Conservation (phyloP, 1,140 invertebrate genomes). For the Meteorus sp. region DNA sequence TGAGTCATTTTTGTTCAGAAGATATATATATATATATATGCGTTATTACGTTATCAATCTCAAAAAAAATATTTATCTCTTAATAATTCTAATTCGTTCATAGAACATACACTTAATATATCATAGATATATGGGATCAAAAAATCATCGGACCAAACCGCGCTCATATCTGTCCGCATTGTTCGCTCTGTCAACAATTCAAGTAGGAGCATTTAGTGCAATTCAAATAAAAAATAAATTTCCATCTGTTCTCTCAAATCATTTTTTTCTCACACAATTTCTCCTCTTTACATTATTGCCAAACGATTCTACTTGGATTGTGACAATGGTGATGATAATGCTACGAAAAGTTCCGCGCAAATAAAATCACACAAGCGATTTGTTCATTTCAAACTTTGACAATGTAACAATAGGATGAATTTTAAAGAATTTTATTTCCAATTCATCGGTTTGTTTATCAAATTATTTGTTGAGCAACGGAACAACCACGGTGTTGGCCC, state of each 20-base stretch:
- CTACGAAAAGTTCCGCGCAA: conserved; percentile 49
- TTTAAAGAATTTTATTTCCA: not conserved
- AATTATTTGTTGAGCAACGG: too few relatives aligned
- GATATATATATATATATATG: conserved; percentile 1
- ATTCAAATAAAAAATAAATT: conserved; percentile 23
- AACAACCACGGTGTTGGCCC: too few relatives aligned
- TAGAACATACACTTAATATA: conserved; percentile 93
- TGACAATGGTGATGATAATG: conserved; percentile 30
- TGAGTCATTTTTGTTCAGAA: conserved; percentile 9
- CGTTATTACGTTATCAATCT: not conserved
- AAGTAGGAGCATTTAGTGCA: conserved; percentile 6
- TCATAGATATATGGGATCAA: conserved; percentile 95
- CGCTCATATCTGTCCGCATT: conserved; percentile 51
- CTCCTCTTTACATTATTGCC: conserved; percentile 48
- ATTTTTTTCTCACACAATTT: conserved; percentile 28
- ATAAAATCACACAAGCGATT: conserved; percentile 28
- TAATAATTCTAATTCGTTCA: conserved; percentile 68
- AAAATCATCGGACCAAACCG: conserved; percentile 66
- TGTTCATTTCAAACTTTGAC: not conserved
- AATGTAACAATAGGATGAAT: not conserved
- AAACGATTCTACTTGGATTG: conserved; percentile 8
- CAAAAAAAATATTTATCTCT: conserved; percentile 17
- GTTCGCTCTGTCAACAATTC: conserved; percentile 33
- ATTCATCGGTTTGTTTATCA: too few relatives aligned
- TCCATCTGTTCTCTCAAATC: conserved; percentile 29